Percentiles rank a stretch among this genome's conserved stretches.
Evolutionary conservation across 2,113 vertebrate genomes (phyloP).

Genomic region (Microtus ochrogaster): DNA sequence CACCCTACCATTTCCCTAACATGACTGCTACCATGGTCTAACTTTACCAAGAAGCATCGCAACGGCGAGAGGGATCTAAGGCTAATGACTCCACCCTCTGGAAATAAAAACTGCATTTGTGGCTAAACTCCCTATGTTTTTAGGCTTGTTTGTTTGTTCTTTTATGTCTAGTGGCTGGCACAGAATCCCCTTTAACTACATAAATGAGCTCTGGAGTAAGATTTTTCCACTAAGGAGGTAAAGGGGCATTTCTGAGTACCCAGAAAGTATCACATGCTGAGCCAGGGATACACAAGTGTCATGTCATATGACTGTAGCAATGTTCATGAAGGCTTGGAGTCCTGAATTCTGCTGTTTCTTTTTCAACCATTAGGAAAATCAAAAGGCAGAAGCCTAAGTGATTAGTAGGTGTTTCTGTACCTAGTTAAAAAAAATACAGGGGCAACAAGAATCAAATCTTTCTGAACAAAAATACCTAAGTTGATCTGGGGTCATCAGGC

Average conservation of each 20-base stretch:
- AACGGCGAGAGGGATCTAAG: background rate
- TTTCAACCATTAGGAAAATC: background rate
- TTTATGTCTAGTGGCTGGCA: background rate
- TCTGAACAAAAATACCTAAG: background rate
- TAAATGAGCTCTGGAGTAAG: background rate
- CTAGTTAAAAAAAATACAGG: background rate
- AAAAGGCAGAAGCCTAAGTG: background rate
- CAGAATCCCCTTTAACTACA: background rate
- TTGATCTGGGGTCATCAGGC: background rate
- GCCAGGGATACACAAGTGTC: background rate
- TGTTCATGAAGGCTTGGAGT: background rate
- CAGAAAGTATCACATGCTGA: background rate
- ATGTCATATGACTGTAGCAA: no score
- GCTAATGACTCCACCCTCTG: background rate
- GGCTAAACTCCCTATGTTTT: background rate
- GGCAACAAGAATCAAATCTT: background rate
- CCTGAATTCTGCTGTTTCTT: background rate
- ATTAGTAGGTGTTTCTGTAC: background rate
- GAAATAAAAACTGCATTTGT: background rate
- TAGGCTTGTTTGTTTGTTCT: background rate
- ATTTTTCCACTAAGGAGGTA: background rate
- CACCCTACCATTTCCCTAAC: accelerated
- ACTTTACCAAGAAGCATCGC: accelerated
- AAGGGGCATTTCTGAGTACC: background rate
- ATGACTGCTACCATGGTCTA: background rate